Evolutionary conservation across 1,140 invertebrate species (phyloP).

Genomic region (Scaptomyza pallida): DNA sequence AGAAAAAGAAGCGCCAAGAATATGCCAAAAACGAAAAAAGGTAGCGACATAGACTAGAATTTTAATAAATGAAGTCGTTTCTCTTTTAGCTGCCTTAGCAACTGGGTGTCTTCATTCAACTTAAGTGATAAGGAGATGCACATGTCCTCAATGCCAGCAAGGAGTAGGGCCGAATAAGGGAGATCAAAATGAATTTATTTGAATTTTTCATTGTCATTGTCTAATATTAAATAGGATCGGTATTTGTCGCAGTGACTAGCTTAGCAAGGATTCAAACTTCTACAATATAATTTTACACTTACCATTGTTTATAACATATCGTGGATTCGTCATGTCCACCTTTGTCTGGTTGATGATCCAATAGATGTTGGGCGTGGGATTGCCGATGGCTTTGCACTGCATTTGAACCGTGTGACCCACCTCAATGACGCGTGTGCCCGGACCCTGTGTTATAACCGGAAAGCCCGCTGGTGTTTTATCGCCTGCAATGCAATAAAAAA

Average conservation of each 20-base stretch:
- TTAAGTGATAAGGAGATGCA: conserved; percentile 15
- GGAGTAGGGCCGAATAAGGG: not conserved
- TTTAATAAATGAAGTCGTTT: conserved; percentile 72
- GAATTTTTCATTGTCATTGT: not conserved
- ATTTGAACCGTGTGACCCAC: conserved; percentile 96
- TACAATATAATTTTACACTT: no score
- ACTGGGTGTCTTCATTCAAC: not conserved
- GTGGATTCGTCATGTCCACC: conserved; percentile 92
- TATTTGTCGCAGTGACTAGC: no score
- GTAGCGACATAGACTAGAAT: conserved; percentile 44
- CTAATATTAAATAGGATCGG: not conserved
- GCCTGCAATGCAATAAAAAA: conserved; percentile 86
- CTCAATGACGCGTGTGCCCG: conserved; percentile 95
- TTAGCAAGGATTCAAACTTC: no score
- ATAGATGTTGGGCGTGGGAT: conserved; percentile 92
- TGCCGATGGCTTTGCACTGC: conserved; percentile 93
- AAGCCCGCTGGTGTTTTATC: conserved; percentile 95
- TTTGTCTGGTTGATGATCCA: conserved; percentile 97
- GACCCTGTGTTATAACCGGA: conserved; percentile 92
- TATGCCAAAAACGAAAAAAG: conserved; percentile 53
- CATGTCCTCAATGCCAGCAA: conserved; percentile 19
- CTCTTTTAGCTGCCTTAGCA: conserved; percentile 15
- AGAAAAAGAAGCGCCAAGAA: not conserved
- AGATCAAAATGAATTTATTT: conserved; percentile 28
- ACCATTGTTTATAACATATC: conserved; percentile 93